These are phyloP conservation scores for Scaptomyza parva DNA, from an alignment of 2,888 invertebrate genomes.

Conservation along the genomic window DNA sequence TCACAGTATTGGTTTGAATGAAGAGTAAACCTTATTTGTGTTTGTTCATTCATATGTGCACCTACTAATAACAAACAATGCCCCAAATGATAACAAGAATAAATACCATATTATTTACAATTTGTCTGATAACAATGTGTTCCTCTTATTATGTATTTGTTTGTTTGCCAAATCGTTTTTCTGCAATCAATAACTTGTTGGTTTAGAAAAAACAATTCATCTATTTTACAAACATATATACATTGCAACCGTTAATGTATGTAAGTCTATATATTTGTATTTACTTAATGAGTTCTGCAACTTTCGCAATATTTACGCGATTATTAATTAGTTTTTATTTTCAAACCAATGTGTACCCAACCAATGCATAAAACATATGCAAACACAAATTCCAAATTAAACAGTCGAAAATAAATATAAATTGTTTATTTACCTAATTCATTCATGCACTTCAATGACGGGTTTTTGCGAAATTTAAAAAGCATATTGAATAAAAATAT, in stretches of 20 bases:
- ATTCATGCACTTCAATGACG: too few species aligned
- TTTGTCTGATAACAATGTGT: too few species aligned
- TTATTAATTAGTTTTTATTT: slow-evolving; percentile 2
- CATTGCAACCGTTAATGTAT: not conserved
- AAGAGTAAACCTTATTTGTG: too few species aligned
- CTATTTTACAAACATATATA: not conserved
- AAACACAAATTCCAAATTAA: not conserved
- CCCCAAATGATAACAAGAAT: not conserved
- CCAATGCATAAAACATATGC: not conserved
- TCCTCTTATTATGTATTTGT: too few species aligned
- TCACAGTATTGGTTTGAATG: too few species aligned
- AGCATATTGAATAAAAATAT: not conserved
- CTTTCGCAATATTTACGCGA: slow-evolving; percentile 7
- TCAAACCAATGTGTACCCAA: not conserved
- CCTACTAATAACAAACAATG: too few species aligned
- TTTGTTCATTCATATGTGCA: too few species aligned
- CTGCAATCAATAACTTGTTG: too few species aligned
- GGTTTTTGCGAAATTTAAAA: too few species aligned
- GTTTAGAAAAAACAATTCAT: not conserved
- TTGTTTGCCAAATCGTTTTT: too few species aligned
- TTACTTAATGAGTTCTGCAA: not conserved
- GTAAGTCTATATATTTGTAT: not conserved
- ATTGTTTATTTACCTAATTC: not conserved
- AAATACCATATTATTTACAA: not conserved
- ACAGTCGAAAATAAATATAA: not conserved